Conservation (phyloP, 2,113 vertebrate species). For the Indri indri region DNA sequence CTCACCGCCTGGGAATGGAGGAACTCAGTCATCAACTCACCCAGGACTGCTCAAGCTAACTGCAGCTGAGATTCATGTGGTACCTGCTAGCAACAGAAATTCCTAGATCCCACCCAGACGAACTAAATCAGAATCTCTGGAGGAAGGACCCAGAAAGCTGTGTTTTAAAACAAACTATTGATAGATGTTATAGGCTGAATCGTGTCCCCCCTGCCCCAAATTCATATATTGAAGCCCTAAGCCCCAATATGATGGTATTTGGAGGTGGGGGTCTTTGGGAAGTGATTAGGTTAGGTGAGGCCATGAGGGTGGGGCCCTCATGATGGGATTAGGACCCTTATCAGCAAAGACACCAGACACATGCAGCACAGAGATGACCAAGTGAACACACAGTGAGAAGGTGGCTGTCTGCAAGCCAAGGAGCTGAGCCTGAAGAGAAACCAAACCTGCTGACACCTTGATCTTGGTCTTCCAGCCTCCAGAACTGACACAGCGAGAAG, state of each 20-base stretch:
- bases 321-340: background rate
- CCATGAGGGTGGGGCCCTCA: background rate
- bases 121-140: background rate
- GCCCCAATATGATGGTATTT: background rate
- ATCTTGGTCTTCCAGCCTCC: background rate
- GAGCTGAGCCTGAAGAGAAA: background rate
- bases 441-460: background rate
- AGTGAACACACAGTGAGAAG: background rate
- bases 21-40: background rate
- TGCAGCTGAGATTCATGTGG: background rate
- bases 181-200: background rate
- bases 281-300: background rate
- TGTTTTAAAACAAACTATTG: background rate
- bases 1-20: background rate
- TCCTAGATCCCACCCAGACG: background rate
- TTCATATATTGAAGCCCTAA: background rate
- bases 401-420: no score
- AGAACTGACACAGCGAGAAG: background rate
- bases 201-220: background rate
- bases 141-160: background rate
- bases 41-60: background rate
- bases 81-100: background rate
- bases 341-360: background rate
- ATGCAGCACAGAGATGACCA: background rate
- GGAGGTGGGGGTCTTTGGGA: background rate